Evolutionary conservation across 1,140 invertebrate species (phyloP).

Genomic region (Aphelenchoides besseyi): DNA sequence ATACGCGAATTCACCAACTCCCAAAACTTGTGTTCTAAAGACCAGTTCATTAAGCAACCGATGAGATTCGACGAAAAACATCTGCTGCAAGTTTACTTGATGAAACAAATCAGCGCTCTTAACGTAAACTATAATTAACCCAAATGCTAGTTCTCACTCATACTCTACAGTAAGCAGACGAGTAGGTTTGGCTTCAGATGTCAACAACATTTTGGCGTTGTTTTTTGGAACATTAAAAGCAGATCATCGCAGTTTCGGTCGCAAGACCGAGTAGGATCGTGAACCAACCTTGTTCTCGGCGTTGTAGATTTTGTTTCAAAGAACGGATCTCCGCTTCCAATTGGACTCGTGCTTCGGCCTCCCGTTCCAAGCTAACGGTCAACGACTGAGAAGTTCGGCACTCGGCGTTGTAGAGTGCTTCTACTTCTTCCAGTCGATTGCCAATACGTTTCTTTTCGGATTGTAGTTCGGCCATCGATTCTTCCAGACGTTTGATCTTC

Average conservation of each 20-base stretch:
- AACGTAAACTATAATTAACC: neutral
- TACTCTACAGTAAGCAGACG: no score
- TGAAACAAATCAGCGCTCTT: no score
- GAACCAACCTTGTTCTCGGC: neutral
- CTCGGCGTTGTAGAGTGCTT: conserved; percentile 38
- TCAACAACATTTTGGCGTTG: neutral
- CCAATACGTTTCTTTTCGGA: conserved; percentile 18
- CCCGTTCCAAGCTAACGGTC: conserved; percentile 30
- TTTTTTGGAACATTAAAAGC: no score
- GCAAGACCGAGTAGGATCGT: neutral
- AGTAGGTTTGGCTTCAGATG: no score
- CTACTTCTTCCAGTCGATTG: conserved; percentile 28
- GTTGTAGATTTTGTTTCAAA: conserved; percentile 34
- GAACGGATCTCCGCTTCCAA: conserved; percentile 33
- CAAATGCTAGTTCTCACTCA: no score
- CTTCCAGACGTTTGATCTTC: conserved; percentile 25
- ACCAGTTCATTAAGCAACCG: no score
- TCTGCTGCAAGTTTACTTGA: no score
- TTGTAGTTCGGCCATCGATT: conserved; percentile 26
- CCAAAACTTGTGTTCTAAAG: no score
- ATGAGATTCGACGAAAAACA: no score
- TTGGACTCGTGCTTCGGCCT: conserved; percentile 26
- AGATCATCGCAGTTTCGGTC: no score
- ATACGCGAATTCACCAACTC: no score
- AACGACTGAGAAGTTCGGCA: conserved; percentile 29